Evolutionary conservation across 2,888 invertebrate genomes (phyloP), one percentile per base, ranked within the genome.

Genomic region (Neoascia interrupta): DNA sequence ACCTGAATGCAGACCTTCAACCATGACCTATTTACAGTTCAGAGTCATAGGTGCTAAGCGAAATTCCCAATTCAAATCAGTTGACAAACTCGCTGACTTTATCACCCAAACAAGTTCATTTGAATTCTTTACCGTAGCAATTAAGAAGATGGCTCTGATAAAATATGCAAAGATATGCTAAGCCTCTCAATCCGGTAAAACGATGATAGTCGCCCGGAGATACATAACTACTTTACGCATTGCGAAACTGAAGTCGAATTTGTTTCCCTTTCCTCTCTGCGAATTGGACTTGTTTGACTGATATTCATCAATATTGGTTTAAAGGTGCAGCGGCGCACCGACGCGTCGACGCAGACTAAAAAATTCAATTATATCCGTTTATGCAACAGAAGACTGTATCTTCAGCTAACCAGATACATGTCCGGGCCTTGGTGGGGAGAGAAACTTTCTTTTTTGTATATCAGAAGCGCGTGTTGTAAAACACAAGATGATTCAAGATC

Each of bases 341-440:
- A 3, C 31, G 4, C 8, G 8, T 31, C 3, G 31, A 4, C n/a
- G 31, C 13, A 13, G 37, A 11, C 11, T 37, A 15, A 56, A 43
- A 70, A 64, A 73, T n/a, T 75, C 61, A 51, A 63, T 75, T 69
- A 64, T 79, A n/a, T n/a, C 73, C 68, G 68, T 73, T 79, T 79
- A 73, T 79, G 79, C 72, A 79, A 79, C 61, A 41, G 39, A 36
- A 34, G 13, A 13, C 37, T n/a, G 21, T 64, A 34, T 64, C 16
- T 60, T 23, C 47, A 26, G 53, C n/a, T 28, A 21, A 49, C 15
- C 18, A 49, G 41, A 37, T 64, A 41, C 21, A 47, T 37, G n/a
- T 36, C 36, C 18, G 36, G 11, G n/a, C 39, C 39, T 10, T 26
- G 49, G 23, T n/a, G 28, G 16, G 5, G 23, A 54, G 10, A 37